A percentile compares a stretch with the other conserved stretches of the same genome.
Conservation (phyloP, 2,113 vertebrate species). For the Cygnus atratus region DNA sequence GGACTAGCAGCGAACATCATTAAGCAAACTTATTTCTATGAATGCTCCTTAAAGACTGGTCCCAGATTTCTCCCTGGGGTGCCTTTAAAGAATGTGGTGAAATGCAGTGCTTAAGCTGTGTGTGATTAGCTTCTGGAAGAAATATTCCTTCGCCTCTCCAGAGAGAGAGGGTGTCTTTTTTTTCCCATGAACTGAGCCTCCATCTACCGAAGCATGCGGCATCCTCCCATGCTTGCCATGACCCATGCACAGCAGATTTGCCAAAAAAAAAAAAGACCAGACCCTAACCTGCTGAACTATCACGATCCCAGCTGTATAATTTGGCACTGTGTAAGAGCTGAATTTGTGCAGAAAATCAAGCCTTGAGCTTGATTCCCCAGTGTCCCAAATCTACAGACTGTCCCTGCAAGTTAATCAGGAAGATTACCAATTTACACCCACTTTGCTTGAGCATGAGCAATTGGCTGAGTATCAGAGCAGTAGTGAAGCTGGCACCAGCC, state of each 20-base stretch:
- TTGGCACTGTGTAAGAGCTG: neutral
- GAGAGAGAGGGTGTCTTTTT: neutral
- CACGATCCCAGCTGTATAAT: neutral
- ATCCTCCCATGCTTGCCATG: neutral
- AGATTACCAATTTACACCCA: conserved; percentile 40
- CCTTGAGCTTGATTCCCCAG: neutral
- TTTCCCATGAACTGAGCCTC: neutral
- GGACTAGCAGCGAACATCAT: neutral
- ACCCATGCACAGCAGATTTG: neutral
- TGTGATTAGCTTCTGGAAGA: neutral
- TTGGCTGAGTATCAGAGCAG: conserved; percentile 13
- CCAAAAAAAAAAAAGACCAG: neutral
- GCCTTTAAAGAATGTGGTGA: neutral
- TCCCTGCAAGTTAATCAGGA: conserved; percentile 31
- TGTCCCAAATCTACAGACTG: neutral
- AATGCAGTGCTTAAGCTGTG: neutral
- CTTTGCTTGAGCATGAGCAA: conserved; percentile 22
- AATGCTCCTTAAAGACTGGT: neutral
- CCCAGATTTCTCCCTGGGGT: neutral
- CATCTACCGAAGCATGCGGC: neutral
- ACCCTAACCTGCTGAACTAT: neutral
- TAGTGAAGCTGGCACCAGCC: neutral
- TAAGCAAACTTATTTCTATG: neutral
- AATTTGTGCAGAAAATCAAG: neutral
- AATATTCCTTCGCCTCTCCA: neutral